Percentiles rank a stretch among this genome's conserved stretches.
Conservation (phyloP, 2,888 invertebrate species). For the Nymphalis polychloros region DNA sequence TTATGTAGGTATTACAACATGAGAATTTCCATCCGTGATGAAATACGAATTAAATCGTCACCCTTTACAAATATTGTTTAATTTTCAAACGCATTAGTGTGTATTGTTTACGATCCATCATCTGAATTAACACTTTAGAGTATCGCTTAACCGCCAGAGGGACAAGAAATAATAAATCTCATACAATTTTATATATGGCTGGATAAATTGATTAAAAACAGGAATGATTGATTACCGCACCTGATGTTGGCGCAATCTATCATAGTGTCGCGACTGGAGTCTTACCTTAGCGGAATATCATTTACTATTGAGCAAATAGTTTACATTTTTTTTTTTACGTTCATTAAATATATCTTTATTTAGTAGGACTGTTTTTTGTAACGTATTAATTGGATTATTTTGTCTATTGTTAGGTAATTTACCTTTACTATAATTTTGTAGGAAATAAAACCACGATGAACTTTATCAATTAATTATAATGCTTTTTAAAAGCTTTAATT, state of each 20-base stretch:
- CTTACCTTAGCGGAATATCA: slow-evolving; percentile 27
- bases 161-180: slow-evolving; percentile 42
- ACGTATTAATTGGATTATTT: neutral
- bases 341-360: too few relatives aligned
- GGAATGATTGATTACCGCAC: slow-evolving; percentile 70
- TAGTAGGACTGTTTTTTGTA: neutral
- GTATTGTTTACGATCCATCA: slow-evolving; percentile 18
- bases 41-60: neutral
- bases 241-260: slow-evolving; percentile 52
- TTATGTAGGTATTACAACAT: too few relatives aligned
- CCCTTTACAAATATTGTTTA: slow-evolving; percentile 3
- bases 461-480: too few relatives aligned
- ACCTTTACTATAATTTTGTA: too few relatives aligned
- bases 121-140: slow-evolving; percentile 28
- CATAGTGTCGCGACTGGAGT: slow-evolving; percentile 35
- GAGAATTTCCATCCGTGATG: too few relatives aligned
- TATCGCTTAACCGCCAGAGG: slow-evolving; percentile 26
- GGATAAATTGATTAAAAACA: slow-evolving; percentile 70
- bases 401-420: neutral
- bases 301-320: slow-evolving; percentile 30
- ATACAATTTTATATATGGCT: slow-evolving; percentile 46
- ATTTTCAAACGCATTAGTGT: slow-evolving; percentile 1
- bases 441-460: too few relatives aligned
- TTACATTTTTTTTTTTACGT: too few relatives aligned
- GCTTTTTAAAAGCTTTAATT: too few relatives aligned